Base-by-base conservation (phyloP, 2,888 invertebrate species). In the Spilosoma lubricipeda region DNA sequence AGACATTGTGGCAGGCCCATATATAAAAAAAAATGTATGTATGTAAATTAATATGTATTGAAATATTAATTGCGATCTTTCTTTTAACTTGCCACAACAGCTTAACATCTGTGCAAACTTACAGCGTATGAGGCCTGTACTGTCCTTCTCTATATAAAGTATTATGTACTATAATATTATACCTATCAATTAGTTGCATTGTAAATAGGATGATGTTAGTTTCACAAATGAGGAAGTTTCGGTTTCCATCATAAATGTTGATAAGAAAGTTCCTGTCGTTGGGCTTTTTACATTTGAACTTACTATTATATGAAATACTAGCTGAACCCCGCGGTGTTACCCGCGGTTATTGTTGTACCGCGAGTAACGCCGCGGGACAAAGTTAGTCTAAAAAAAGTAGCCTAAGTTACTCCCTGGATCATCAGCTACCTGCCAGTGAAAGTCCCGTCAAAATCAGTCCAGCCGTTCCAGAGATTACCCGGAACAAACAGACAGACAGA, bases 71-170 rank as follows among this genome's bases (percentile, higher is more conserved):
- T 78, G 30, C 76, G 67, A 48, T 78, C 36, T 73, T 67, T 75
- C 66, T 67, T 80, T 78, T 67, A 77, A n/a, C 36, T 69, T 42
- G 30, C 63, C 48, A 64, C 76, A 75, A 77, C 64, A 64, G 69
- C 77, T 74, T 73, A 27, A 77, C 84, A 83, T 77, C 84, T 83
- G 83, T 83, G 77, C 84, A 82, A 83, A 83, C 79, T 48, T 74
- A 69, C 45, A 30, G 63, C 5, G 63, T 63, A 67, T 76, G 75
- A 76, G 63, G 71, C 23, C 45, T 48, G 30, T 72, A 68, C 11
- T 74, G 39, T 69, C 68, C 23, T 52, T 59, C 33, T 23, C 0
- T 63, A 63, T 63, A 15, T 18, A 56, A 56, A 56, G 11, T 23
- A 23, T 8, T 52, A 52, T 48, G 18, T 18, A 48, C n/a, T 23